A percentile compares a stretch with the other conserved stretches of the same genome.
Evolutionary conservation across 2,888 invertebrate species (phyloP).

Genomic region (Girardia tigrina): DNA sequence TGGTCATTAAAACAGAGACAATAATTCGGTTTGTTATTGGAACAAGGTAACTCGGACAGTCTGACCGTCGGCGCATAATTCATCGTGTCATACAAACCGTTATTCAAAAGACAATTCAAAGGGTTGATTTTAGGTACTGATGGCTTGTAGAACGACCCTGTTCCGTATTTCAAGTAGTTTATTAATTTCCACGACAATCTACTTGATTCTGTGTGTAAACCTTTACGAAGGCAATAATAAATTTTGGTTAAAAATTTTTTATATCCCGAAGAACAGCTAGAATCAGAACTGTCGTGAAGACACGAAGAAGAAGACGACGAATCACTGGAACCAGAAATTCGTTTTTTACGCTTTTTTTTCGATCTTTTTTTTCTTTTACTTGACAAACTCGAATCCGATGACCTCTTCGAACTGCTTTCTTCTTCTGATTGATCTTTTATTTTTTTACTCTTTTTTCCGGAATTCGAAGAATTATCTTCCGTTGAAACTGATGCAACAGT

Average conservation of each 20-base stretch:
- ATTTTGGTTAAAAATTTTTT: background rate
- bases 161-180: background rate
- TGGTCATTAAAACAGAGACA: too few relatives aligned
- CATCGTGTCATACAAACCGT: too few relatives aligned
- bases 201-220: background rate
- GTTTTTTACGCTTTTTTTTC: background rate
- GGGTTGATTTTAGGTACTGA: too few relatives aligned
- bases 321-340: too few relatives aligned
- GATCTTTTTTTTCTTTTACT: background rate
- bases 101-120: too few relatives aligned
- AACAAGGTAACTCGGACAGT: too few relatives aligned
- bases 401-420: background rate
- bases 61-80: too few relatives aligned
- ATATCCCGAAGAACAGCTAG: background rate
- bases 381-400: too few relatives aligned
- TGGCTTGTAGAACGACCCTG: too few relatives aligned
- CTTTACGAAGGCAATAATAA: background rate
- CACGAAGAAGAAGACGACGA: background rate
- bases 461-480: background rate
- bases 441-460: background rate
- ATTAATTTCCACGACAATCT: background rate
- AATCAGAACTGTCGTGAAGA: background rate
- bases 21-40: too few relatives aligned
- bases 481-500: too few relatives aligned
- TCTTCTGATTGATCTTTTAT: background rate